Base-by-base conservation (phyloP, 2,888 invertebrate species). In the Embidobia sp. region DNA sequence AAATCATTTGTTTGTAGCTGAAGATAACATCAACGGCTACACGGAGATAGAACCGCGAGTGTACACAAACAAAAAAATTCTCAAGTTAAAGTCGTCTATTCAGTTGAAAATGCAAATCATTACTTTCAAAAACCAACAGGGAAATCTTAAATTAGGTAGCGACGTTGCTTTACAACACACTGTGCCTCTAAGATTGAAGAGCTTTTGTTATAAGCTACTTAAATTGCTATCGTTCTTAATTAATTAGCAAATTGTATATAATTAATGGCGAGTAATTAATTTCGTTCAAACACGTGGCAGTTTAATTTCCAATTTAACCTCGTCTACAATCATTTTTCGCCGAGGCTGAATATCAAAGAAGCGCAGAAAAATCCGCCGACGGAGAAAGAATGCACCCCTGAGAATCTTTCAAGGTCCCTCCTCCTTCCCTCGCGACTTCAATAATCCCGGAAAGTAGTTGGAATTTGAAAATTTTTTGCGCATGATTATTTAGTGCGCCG, bases 351-450 rank as follows among this genome's bases (percentile, higher is more conserved):
- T 37, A 26, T 48, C 29, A 27, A 26, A 61, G 33, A 16, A 22
- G 42, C n/a, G 19, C 37, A 40, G 16, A 55, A 67, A 67, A 67
- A 48, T 55, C 26, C 22, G 19, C 42, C n/a, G 42, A 19, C 0
- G 16, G 53, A 31, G 19, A 44, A 53, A 67, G 49, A 66, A 46
- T 53, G 44, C 27, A 53, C 53, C 66, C 53, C 27, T 44, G 53
- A 35, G 44, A 44, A 27, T 44, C 3, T 66, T 31, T 66, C 66
- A 66, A 66, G 66, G 66, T 35, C 53, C 19, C 15, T 51, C 11
- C 29, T 7, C 33, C 4, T 10, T 7, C 42, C 6, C 16, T 40
- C 42, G 31, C 31, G 51, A 49, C 33, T 64, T 51, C 15, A 27
- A 63, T 49, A 40, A 49, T 49, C 40, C 22, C n/a, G 15, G 40